Percentiles rank a stretch among this genome's conserved stretches.
These are phyloP conservation scores for Eulithis prunata DNA, from an alignment of 2,888 invertebrate genomes.

Conservation along the genomic window DNA sequence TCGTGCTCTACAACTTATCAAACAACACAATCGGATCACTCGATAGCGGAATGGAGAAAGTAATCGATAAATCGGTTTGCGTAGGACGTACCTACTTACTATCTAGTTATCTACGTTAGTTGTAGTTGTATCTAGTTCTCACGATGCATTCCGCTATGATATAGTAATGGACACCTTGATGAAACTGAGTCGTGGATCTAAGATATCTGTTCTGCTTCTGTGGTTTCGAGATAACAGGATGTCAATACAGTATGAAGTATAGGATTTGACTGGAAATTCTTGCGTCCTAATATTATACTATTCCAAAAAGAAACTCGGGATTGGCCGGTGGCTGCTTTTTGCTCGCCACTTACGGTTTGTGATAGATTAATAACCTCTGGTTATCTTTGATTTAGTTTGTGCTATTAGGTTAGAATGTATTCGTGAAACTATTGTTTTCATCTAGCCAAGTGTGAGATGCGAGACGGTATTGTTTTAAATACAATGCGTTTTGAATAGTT, in stretches of 20 bases:
- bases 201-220: conserved; percentile 29
- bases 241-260: not conserved
- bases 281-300: too few relatives aligned
- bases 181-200: conserved; percentile 29
- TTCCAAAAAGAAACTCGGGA: too few relatives aligned
- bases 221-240: conserved; percentile 8
- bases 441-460: conserved; percentile 34
- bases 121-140: conserved; percentile 41
- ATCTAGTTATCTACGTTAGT: conserved; percentile 27
- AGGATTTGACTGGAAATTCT: too few relatives aligned
- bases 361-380: not conserved
- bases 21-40: conserved; percentile 48
- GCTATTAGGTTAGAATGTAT: not conserved
- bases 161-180: conserved; percentile 25
- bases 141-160: conserved; percentile 28
- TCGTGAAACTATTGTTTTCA: conserved; percentile 35
- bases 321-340: too few relatives aligned
- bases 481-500: conserved; percentile 26
- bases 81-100: conserved; percentile 37
- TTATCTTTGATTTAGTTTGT: not conserved
- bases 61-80: conserved; percentile 53
- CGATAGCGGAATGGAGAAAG: conserved; percentile 59
- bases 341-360: too few relatives aligned
- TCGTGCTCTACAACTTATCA: conserved; percentile 21
- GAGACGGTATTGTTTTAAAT: conserved; percentile 26